Base-by-base conservation (phyloP, 2,888 invertebrate species). In the Diplazon laetatorius region DNA sequence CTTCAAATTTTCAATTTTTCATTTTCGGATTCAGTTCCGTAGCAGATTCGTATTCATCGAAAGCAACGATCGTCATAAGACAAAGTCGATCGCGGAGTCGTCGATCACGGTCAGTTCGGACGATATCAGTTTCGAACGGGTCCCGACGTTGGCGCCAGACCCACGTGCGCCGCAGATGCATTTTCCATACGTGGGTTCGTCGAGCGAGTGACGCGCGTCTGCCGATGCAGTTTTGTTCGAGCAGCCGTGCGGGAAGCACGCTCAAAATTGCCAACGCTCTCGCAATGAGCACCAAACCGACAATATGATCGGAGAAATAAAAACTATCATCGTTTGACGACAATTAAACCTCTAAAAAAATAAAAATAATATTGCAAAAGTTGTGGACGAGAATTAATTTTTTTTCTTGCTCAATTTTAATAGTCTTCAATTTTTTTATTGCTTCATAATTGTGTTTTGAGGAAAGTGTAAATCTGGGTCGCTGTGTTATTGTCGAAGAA, bases 161-260 rank as follows among this genome's bases (percentile, higher is more conserved):
- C 85, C 86, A 85, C 84, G 85, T 85, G 85, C 83, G 76, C 76
- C 78, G 78, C 80, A 80, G 81, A 83, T 82, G 78, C 81, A 80
- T 78, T 80, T 82, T 82, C 76, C 69, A 30, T 30, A 66, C 78
- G 62, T 80, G 76, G 80, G 81, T 82, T 82, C 76, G 81, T 42
- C 68, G 68, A 73, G 80, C 80, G 79, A 80, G 77, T 73, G 79
- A 76, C 80, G 80, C 75, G 82, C 77, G n/a, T n/a, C n/a, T n/a
- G n/a, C 74, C 76, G 77, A 81, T 80, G 84, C 84, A 87, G 87
- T 87, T 85, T 83, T 81, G 83, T 84, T 81, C 76, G 81, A 82
- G 79, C 83, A 80, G 65, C 78, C 86, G 85, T 81, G 83, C 82
- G 80, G 80, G 83, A 76, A 75, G 82, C 84, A 84, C 84, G 82